Conservation (phyloP, 2,113 vertebrate species). For the Naja naja region DNA sequence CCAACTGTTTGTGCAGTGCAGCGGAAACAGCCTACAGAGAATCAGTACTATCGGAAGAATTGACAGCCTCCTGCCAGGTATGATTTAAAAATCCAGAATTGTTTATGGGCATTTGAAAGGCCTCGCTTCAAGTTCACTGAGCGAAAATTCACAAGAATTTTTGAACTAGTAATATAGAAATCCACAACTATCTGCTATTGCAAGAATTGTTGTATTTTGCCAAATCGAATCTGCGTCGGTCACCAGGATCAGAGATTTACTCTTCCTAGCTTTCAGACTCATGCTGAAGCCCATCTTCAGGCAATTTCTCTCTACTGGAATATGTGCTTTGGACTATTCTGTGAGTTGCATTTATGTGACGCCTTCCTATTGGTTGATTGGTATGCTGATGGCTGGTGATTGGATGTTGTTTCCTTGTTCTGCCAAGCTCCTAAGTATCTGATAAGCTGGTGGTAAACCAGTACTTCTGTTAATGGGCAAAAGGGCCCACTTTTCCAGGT, state of each 20-base stretch:
- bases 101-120: background rate
- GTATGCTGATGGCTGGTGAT: background rate
- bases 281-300: background rate
- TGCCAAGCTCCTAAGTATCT: background rate
- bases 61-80: slow-evolving; percentile 2
- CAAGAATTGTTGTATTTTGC: background rate
- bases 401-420: background rate
- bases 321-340: background rate
- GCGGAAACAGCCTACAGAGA: background rate
- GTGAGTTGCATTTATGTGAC: background rate
- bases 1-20: background rate
- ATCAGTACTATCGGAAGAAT: background rate
- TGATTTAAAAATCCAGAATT: background rate
- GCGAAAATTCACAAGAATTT: background rate
- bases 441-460: background rate
- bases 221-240: background rate
- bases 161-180: background rate
- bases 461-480: background rate
- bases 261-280: background rate
- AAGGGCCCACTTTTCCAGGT: background rate
- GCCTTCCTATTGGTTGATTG: background rate
- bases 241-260: background rate
- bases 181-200: background rate
- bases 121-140: background rate
- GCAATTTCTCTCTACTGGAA: background rate